These are phyloP conservation scores for Cosmia pyralina DNA, from an alignment of 2,888 invertebrate species.

Conservation along the genomic window DNA sequence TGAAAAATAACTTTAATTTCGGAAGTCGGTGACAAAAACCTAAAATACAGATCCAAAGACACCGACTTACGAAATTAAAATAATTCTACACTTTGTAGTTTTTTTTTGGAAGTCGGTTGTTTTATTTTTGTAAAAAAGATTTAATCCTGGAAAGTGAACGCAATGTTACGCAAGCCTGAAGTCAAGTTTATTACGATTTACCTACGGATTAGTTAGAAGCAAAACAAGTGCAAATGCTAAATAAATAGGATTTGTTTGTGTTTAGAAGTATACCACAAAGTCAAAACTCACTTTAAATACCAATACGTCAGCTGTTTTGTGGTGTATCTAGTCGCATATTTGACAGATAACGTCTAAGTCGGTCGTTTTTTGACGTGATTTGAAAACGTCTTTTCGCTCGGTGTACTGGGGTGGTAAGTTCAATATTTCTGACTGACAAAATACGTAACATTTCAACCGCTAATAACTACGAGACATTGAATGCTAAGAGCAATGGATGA, in stretches of 20 bases:
- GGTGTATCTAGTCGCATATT: slow-evolving; percentile 9
- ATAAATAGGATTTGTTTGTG: slow-evolving; percentile 6
- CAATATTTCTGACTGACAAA: too few relatives aligned
- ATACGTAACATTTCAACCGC: too few relatives aligned
- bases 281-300: slow-evolving; percentile 13
- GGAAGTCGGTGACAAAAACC: too few relatives aligned
- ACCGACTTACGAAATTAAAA: too few relatives aligned
- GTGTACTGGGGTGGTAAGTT: too few relatives aligned
- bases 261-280: neutral
- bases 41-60: too few relatives aligned
- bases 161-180: neutral
- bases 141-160: neutral
- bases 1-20: too few relatives aligned
- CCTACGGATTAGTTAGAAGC: neutral
- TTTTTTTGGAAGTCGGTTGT: too few relatives aligned
- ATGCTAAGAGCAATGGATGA: too few relatives aligned
- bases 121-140: neutral
- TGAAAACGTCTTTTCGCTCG: too few relatives aligned
- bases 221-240: neutral
- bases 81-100: too few relatives aligned
- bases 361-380: neutral
- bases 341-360: slow-evolving; percentile 29
- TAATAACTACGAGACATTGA: too few relatives aligned
- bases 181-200: neutral
- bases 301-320: slow-evolving; percentile 26